Conservation (phyloP, 2,113 vertebrate genomes). For the Ciconia maguari region DNA sequence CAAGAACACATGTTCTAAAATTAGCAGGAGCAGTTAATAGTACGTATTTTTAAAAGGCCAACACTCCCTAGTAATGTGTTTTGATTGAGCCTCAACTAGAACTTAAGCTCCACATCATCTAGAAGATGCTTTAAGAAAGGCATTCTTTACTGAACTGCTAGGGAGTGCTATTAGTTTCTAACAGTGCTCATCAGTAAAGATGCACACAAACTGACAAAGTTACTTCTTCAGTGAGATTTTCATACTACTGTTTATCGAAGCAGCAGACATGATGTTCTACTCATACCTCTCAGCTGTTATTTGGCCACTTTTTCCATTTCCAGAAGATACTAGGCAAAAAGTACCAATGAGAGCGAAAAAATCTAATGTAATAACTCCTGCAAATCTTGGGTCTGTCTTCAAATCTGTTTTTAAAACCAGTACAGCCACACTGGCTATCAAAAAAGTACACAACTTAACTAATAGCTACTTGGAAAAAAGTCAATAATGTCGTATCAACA, state of each 20-base stretch:
- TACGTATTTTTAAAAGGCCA: background rate
- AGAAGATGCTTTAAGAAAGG: background rate
- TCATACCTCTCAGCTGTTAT: background rate
- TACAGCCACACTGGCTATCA: background rate
- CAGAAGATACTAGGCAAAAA: background rate
- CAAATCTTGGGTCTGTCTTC: background rate
- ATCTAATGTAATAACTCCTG: background rate
- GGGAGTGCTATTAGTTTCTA: background rate
- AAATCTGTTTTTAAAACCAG: background rate
- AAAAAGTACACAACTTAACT: background rate
- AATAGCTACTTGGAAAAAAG: background rate
- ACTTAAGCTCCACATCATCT: background rate
- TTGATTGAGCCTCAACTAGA: background rate
- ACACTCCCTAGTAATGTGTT: background rate
- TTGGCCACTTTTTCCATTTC: background rate
- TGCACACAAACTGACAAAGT: background rate
- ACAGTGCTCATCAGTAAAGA: background rate
- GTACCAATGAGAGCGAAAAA: background rate
- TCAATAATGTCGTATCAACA: accelerated
- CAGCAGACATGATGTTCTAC: background rate
- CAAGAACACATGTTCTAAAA: background rate
- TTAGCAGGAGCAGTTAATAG: background rate
- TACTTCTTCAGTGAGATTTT: background rate
- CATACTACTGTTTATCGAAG: background rate
- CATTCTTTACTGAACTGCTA: background rate